Evolutionary conservation across 2,113 vertebrate species (phyloP).

Genomic region (Eonycteris spelaea): DNA sequence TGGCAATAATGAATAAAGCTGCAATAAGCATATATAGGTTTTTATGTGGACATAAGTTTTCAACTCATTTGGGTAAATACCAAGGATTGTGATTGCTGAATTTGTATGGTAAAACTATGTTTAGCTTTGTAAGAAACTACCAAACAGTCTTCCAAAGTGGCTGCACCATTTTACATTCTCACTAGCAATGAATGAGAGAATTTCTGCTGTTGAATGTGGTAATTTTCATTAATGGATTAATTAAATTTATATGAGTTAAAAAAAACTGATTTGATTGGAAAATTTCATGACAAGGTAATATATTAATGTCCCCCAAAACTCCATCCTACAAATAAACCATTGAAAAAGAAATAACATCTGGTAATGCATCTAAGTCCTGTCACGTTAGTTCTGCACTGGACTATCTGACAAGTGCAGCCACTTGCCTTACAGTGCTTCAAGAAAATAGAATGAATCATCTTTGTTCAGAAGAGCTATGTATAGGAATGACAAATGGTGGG

Average conservation of each 20-base stretch:
- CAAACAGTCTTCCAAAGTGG: neutral
- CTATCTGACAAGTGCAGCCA: neutral
- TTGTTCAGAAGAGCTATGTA: conserved; percentile 5
- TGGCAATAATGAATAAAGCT: conserved; percentile 1
- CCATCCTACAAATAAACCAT: neutral
- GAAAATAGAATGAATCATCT: neutral
- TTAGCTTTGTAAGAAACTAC: neutral
- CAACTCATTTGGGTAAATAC: neutral
- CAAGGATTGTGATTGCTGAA: neutral
- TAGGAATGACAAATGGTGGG: neutral
- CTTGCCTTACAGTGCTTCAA: neutral
- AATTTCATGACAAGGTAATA: neutral
- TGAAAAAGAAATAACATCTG: neutral
- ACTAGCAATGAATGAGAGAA: neutral
- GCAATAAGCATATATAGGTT: neutral
- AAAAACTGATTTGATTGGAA: neutral
- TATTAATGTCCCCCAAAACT: neutral
- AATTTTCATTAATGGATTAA: neutral
- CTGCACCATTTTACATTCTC: neutral
- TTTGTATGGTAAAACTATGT: neutral
- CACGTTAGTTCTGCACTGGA: neutral
- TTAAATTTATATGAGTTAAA: neutral
- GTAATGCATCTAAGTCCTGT: neutral
- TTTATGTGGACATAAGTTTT: conserved; percentile 15
- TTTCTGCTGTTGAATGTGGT: neutral